A percentile compares a stretch with the other conserved stretches of the same genome.
These are phyloP conservation scores for Coptodon bakossiorum DNA, from an alignment of 2,113 vertebrate species.

Conservation along the genomic window DNA sequence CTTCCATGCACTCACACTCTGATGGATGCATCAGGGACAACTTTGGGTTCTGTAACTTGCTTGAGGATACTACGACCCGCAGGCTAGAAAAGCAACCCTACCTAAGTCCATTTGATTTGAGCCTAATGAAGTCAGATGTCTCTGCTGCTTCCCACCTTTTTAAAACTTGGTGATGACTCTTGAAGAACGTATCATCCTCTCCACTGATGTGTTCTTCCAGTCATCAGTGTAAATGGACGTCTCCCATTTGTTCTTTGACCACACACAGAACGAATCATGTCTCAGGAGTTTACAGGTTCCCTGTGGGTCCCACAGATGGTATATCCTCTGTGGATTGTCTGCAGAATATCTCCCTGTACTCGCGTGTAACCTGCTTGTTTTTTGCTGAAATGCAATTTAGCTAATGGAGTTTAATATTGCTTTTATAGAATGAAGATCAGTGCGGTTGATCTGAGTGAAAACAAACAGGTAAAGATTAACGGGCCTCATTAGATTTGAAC, in stretches of 20 bases:
- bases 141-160: background rate
- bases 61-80: background rate
- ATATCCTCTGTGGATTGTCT: background rate
- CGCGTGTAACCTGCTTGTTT: background rate
- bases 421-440: constrained; percentile 22
- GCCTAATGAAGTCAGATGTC: background rate
- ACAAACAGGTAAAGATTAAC: background rate
- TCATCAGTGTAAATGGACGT: background rate
- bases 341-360: background rate
- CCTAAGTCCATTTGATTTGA: background rate
- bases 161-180: background rate
- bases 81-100: background rate
- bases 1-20: background rate
- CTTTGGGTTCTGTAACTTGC: background rate
- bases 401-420: constrained; percentile 9
- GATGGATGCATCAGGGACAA: background rate
- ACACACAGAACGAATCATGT: constrained; percentile 1
- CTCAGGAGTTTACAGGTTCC: constrained; percentile 4
- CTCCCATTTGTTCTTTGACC: constrained; percentile 25
- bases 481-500: background rate
- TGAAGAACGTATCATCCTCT: background rate
- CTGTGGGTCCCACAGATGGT: background rate
- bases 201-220: background rate
- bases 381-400: constrained; percentile 8
- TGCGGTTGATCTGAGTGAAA: background rate